Conservation (phyloP, 2,113 vertebrate genomes). For the Erpornis zantholeuca region DNA sequence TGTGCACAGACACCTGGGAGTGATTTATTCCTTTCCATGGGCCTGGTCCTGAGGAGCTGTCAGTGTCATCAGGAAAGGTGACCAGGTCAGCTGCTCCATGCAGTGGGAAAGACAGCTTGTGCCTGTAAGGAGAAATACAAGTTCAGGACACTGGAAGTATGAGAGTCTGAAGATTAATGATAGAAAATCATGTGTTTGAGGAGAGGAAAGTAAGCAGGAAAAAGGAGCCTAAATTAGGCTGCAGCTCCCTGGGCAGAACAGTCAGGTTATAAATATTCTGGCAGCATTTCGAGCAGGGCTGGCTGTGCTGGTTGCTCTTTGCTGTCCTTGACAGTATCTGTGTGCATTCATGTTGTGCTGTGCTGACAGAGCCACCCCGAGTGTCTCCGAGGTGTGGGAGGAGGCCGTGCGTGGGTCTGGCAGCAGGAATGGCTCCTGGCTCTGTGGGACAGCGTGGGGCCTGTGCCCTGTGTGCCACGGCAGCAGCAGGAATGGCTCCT, state of each 20-base stretch:
- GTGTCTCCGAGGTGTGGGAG: background rate
- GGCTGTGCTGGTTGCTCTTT: background rate
- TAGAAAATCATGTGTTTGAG: background rate
- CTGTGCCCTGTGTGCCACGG: background rate
- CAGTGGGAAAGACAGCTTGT: background rate
- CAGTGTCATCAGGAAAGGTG: background rate
- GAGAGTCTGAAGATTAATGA: background rate
- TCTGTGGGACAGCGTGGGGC: background rate
- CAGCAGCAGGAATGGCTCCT: background rate
- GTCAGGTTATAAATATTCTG: conserved; percentile 47
- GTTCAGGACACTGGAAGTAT: background rate
- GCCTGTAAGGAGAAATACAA: background rate
- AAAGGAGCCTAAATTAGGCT: background rate
- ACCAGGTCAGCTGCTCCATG: accelerated
- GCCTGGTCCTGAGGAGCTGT: background rate
- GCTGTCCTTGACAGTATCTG: background rate
- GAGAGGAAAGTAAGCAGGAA: conserved; percentile 3
- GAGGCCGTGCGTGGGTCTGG: background rate
- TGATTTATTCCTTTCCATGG: background rate
- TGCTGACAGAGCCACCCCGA: background rate
- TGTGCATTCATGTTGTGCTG: background rate
- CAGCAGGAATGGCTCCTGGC: background rate
- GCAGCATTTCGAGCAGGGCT: background rate
- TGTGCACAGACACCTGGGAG: background rate
- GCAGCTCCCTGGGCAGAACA: background rate